These are phyloP conservation scores for Heteronetta atricapilla DNA, from an alignment of 2,113 vertebrate species.

Conservation along the genomic window DNA sequence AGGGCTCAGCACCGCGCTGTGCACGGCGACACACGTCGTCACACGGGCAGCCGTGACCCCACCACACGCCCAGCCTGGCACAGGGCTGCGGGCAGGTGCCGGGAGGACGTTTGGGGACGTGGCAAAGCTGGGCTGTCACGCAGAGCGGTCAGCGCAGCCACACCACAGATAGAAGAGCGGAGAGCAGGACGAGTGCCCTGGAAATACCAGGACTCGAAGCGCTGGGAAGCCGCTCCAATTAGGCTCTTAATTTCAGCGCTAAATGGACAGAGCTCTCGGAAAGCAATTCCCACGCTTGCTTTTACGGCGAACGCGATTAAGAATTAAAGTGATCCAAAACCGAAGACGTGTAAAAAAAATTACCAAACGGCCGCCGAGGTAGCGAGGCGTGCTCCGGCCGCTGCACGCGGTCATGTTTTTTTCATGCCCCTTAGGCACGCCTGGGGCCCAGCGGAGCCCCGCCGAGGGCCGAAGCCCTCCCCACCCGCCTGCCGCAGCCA, in stretches of 20 bases:
- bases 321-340: slow-evolving; percentile 55
- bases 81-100: neutral
- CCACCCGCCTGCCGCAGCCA: neutral
- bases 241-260: neutral
- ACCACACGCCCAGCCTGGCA: neutral
- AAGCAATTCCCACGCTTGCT: slow-evolving; percentile 33
- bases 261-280: slow-evolving; percentile 51
- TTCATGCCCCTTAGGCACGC: slow-evolving; percentile 22
- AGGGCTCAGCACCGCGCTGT: neutral
- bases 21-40: no score
- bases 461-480: neutral
- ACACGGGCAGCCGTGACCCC: neutral
- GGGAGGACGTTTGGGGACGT: fast-evolving
- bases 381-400: neutral
- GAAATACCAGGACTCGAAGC: neutral
- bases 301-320: neutral
- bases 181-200: fast-evolving
- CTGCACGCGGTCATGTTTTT: neutral
- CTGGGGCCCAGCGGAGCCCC: fast-evolving
- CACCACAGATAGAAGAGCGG: neutral
- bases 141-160: fast-evolving
- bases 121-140: neutral
- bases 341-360: slow-evolving; percentile 7
- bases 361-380: neutral
- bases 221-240: neutral